Base-by-base conservation (phyloP, 2,888 invertebrate genomes). In the Tenthredo notha region DNA sequence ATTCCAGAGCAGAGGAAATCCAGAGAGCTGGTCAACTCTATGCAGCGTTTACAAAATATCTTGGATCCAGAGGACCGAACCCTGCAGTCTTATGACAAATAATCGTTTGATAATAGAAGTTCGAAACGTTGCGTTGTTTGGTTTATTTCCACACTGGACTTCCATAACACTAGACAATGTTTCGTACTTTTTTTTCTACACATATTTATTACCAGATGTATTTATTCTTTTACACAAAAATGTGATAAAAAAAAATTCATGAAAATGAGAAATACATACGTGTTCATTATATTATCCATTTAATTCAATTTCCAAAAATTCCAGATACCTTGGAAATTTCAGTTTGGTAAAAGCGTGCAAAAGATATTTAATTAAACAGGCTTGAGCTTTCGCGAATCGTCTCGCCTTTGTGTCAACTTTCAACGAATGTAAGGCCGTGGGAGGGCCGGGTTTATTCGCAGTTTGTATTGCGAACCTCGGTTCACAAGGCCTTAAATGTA, bases 41-140 rank as follows among this genome's bases (percentile, higher is more conserved):
- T 85, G 90, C 92, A 18, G 93, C 93, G 10, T 91, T 93, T 80
- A 92, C 88, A 75, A 92, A 92, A 85, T 92, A 91, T 78, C 87
- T 93, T 29, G 91, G 91, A 74, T 89, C 91, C 3, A 89, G 91
- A 47, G 89, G 90, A 83, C 87, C 89, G 15, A 90, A 86, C 78
- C 70, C 86, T 15, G 78, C 86, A 18, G 78, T 86, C 25, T 85
- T 86, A 83, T 87, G 84, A 86, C 83, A 58, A 47, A 84, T 15
- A 33, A 25, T 65, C 4, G 15, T 25, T 21, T 47, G 18, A 18
- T 83, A 70, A 5, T 74, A 37, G 25, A 2, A 4, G 43, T 25
- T 25, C 77, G 3, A 37, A n/a, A 72, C 43, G 40, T 21, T 25
- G 47, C 43, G 40, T 21, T 25, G 47, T 75, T 50, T 40, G n/a